These are phyloP conservation scores for Amphipyra tragopoginis DNA, from an alignment of 2,888 invertebrate genomes.

Conservation along the genomic window DNA sequence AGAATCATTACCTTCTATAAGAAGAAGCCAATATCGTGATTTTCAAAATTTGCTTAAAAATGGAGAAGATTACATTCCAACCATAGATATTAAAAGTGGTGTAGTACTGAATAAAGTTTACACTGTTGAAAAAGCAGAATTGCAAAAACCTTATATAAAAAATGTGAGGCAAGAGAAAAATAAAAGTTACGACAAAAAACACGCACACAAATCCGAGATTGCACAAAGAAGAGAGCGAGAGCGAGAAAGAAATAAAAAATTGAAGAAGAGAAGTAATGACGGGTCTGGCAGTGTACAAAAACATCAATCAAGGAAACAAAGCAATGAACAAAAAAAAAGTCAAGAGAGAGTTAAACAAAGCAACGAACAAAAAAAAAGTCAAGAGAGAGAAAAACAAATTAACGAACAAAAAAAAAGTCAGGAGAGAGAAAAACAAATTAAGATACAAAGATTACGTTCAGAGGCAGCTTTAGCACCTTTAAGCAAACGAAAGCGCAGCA, in stretches of 20 bases:
- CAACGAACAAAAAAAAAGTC: too few species aligned
- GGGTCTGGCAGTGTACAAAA: constrained; percentile 8
- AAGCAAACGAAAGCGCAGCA: neutral
- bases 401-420: constrained; percentile 9
- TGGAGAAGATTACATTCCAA: neutral
- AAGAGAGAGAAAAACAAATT: neutral
- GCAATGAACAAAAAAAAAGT: neutral
- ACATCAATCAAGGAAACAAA: neutral
- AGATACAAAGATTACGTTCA: constrained; percentile 8
- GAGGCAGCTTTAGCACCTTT: constrained; percentile 10
- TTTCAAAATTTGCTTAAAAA: neutral
- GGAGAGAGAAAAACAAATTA: constrained; percentile 11
- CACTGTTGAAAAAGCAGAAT: constrained; percentile 37
- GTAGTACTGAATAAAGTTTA: constrained; percentile 43
- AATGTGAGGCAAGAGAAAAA: constrained; percentile 21
- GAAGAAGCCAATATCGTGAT: constrained; percentile 5
- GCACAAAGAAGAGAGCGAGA: neutral
- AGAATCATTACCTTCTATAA: constrained; percentile 6
- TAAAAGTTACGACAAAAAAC: constrained; percentile 15
- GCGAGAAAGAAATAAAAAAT: constrained; percentile 12
- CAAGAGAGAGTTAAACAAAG: constrained; percentile 3
- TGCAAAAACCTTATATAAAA: constrained; percentile 2
- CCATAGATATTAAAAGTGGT: constrained; percentile 25
- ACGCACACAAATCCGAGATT: neutral
- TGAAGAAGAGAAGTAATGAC: constrained; percentile 8